Evolutionary conservation across 1,140 invertebrate genomes (phyloP), one percentile per base, ranked within the genome.

Genomic region (Drosophila orena): DNA sequence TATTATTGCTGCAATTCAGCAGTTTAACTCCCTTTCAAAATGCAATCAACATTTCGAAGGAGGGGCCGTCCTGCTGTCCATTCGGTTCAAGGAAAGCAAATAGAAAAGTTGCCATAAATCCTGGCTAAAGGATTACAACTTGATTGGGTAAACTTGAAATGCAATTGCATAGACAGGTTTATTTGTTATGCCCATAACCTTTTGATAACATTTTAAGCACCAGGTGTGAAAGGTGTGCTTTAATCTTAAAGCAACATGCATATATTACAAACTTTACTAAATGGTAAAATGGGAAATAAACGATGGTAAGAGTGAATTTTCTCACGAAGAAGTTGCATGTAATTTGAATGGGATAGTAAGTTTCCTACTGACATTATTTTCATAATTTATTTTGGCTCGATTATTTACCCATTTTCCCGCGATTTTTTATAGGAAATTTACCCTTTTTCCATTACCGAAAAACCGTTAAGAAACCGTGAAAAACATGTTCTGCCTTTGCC

Each of bases 1-100:
- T 88, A 89, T 83, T 89, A 88, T 88, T 88, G 84, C 79, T 83
- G 81, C 83, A 88, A 85, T 81, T 86, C 78, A 88, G 79, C 83
- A 88, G 35, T 70, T 85, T 75, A 66, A 62, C 54, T 66, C 72
- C 68, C 59, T 65, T 66, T 65, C 54, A 68, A 57, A 71, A 54
- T 74, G 79, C 79, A 83, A 81, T 81, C 79, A 81, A 61, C 62
- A 43, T 65, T 68, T 42, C 5, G n/a, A 27, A 22, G 47, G 58
- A 22, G 58, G 58, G 58, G 49, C 58, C 35, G 27, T 38, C 11
- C 37, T 38, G 27, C 46, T 53, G 64, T 65, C 64, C 38, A 65
- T 68, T 65, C 64, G 14, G 35, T 22, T 52, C 46, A 27, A 50
- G 22, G 35, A 35, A 44, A 17, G 46, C 59, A 65, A 68, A 68